These are phyloP conservation scores for Sussaba pulchella DNA, from an alignment of 2,888 invertebrate genomes.

Conservation along the genomic window DNA sequence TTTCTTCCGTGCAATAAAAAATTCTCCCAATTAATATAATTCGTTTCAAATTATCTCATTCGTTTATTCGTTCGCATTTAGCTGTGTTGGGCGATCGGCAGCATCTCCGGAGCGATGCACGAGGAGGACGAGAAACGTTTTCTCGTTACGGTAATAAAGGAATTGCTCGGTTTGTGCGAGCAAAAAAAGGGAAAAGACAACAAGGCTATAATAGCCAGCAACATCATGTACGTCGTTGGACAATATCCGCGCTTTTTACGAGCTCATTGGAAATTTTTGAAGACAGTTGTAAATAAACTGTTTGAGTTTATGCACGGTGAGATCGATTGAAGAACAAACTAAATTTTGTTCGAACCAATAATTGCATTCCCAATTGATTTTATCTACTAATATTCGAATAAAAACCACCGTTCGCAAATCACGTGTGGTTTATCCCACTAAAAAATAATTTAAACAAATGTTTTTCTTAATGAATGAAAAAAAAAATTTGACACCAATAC, in stretches of 20 bases:
- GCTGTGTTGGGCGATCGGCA: slow-evolving; percentile 99
- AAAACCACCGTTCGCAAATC: neutral
- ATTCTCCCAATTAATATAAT: neutral
- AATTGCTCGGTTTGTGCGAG: slow-evolving; percentile 98
- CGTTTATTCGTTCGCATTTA: slow-evolving; percentile 48
- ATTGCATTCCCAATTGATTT: neutral
- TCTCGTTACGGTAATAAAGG: slow-evolving; percentile 99
- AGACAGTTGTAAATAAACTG: slow-evolving; percentile 99
- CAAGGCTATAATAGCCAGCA: slow-evolving; percentile 99
- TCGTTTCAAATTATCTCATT: neutral
- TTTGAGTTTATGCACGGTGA: slow-evolving; percentile 99
- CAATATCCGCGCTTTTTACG: slow-evolving; percentile 99
- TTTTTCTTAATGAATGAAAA: too few relatives aligned
- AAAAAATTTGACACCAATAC: slow-evolving; percentile 33
- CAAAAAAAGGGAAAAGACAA: slow-evolving; percentile 99
- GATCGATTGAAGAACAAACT: slow-evolving; percentile 44
- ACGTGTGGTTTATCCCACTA: slow-evolving; percentile 20
- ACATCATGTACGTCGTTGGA: slow-evolving; percentile 99
- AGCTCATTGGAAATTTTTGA: slow-evolving; percentile 99
- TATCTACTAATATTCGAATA: slow-evolving; percentile 13
- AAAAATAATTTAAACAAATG: too few relatives aligned
- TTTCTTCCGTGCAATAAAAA: too few relatives aligned
- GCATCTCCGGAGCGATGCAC: slow-evolving; percentile 99
- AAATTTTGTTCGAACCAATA: too few relatives aligned
- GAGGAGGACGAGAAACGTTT: slow-evolving; percentile 99